phyloP scores from a whole-genome alignment of 2,113 vertebrate species.

The Anser cygnoides region DNA sequence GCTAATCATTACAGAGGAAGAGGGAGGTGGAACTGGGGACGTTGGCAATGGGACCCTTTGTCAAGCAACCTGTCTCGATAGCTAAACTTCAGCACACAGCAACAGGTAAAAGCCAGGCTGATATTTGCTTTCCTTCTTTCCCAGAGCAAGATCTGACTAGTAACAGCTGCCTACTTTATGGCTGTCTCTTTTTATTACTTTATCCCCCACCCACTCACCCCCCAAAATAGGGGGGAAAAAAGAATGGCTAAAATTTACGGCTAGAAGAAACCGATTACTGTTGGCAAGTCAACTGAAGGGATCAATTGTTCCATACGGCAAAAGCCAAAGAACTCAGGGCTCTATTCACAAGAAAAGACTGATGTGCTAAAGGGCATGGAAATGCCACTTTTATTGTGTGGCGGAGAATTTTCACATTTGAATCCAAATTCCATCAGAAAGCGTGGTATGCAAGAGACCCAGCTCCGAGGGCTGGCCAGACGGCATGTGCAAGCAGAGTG shows the following conservation, averaged over 20 bases:
- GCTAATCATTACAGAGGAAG: not conserved
- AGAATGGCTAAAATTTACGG: conserved; percentile 76
- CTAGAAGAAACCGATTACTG: conserved; percentile 76
- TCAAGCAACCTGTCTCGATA: not conserved
- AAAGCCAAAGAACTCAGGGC: conserved; percentile 72
- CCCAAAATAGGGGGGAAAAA: not conserved
- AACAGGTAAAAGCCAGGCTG: conserved; percentile 53
- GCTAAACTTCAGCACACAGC: not conserved
- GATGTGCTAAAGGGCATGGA: conserved; percentile 79
- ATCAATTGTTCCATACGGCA: conserved; percentile 82
- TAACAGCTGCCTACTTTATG: conserved; percentile 74
- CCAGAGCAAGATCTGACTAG: conserved; percentile 46
- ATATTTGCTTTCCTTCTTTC: conserved; percentile 39
- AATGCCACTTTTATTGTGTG: conserved; percentile 76
- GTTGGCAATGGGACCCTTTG: accelerated
- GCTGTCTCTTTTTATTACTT: conserved; percentile 69
- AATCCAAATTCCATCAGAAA: conserved; percentile 77
- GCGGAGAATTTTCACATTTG: conserved; percentile 73
- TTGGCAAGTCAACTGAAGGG: conserved; percentile 79
- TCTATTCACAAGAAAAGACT: conserved; percentile 79
- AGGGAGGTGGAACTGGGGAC: not conserved
- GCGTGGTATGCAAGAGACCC: conserved; percentile 60
- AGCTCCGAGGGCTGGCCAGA: conserved; percentile 21
- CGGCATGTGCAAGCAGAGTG: not conserved
- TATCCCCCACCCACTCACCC: conserved; percentile 43